Percentiles rank a stretch among this genome's conserved stretches.
Conservation (phyloP, 2,888 invertebrate species). For the Yponomeuta evonymella region DNA sequence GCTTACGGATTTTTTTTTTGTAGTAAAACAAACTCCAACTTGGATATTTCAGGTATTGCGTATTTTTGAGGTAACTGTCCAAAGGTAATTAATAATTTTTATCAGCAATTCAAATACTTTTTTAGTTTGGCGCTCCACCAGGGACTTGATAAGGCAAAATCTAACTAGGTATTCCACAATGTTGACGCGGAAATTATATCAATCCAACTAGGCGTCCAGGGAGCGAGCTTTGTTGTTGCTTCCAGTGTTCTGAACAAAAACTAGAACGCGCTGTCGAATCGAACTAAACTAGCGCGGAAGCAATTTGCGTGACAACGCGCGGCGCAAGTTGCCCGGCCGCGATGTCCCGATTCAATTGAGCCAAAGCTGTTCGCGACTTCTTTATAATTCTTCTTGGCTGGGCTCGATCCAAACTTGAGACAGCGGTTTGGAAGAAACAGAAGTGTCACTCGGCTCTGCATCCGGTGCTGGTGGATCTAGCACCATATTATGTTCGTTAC, state of each 20-base stretch:
- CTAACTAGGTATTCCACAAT: neutral
- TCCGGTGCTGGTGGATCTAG: neutral
- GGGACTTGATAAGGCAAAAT: too few species aligned
- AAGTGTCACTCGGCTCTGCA: neutral
- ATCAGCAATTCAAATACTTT: too few species aligned
- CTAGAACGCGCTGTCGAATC: neutral
- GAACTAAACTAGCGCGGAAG: neutral
- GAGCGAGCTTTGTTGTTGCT: neutral
- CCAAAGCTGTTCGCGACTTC: constrained; percentile 8
- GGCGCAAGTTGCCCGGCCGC: neutral
- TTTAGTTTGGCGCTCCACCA: too few species aligned
- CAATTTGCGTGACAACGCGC: constrained; percentile 11
- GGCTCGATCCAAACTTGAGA: neutral
- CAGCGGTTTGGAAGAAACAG: neutral
- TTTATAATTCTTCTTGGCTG: constrained; percentile 3
- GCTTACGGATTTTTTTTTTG: too few species aligned
- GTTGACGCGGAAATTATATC: neutral
- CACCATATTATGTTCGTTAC: too few species aligned
- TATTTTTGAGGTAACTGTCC: neutral
- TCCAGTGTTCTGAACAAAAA: neutral
- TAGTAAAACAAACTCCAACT: too few species aligned
- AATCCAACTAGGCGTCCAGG: neutral
- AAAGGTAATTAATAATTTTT: too few species aligned
- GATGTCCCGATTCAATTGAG: constrained; percentile 1
- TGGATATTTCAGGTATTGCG: neutral